Base-by-base conservation (phyloP, 2,113 vertebrate genomes). In the Dipodomys stephensi region DNA sequence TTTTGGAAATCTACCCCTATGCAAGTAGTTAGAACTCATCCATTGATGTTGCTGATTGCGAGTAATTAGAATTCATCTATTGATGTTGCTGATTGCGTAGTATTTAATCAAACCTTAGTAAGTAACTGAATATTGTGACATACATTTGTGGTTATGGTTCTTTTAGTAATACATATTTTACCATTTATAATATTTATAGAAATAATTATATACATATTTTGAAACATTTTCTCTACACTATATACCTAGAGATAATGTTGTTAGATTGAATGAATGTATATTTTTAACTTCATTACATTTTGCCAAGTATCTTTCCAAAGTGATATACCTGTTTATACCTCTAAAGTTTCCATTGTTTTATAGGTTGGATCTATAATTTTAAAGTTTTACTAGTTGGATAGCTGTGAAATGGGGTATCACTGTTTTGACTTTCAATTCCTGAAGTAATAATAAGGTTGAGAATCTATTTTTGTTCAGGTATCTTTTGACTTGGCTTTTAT, bases 211-310 rank as follows among this genome's bases (percentile, higher is more conserved):
- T 53, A 1, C 9, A n/a, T 32, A 60, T 2, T 88, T 35, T 67
- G 27, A 35, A 78, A 32, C 2, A 73, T 22, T 83, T 82, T 93
- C 39, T 83, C 39, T 86, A 53, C 13, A 39, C 30, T 20, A 62
- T 69, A 64, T 49, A 83, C 19, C 25, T 35, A 30, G 32, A 7
- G 44, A 7, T 67, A 76, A 30, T 30, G 4, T 79, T 82, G 32
- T 22, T 86, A 86, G 62, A 22, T 46, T 88, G 74, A 90, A 83
- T 27, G n/a, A 60, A 90, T 20, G 18, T 2, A 10, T 77, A 79
- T 76, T 60, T 92, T 80, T 65, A 87, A 72, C 16, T 72, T 68
- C n/a, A 35, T 19, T 90, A n/a, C 76, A 95, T 77, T 80, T 93
- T 94, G 49, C 12, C 84, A 80, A 68, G 28, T 83, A 69, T 62